A percentile compares a stretch with the other conserved stretches of the same genome.
phyloP scores from a whole-genome alignment of 2,888 invertebrate species.

The Mesodorylaimus sp. region DNA sequence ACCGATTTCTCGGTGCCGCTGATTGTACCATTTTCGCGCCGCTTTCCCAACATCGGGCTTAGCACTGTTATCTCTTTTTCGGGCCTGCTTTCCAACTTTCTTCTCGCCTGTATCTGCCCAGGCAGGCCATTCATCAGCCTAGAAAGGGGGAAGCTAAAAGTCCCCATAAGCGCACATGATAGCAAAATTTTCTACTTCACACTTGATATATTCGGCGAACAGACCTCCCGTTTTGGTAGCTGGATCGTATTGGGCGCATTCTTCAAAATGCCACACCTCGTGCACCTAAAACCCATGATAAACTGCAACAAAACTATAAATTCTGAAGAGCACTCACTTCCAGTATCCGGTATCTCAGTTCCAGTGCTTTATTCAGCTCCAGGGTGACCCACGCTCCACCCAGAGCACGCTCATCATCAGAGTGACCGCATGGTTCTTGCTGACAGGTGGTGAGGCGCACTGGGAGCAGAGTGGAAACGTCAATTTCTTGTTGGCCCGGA shows the following conservation, averaged over 20 bases:
- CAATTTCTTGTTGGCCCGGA: neutral
- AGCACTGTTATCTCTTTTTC: too few relatives aligned
- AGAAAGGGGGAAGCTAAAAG: too few relatives aligned
- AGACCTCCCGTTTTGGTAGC: too few relatives aligned
- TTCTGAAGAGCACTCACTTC: neutral
- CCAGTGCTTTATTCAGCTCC: conserved; percentile 18
- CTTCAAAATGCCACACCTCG: conserved; percentile 18
- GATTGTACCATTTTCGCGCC: too few relatives aligned
- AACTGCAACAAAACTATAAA: neutral
- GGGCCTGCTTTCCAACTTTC: too few relatives aligned
- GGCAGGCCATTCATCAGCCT: too few relatives aligned
- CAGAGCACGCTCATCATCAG: conserved; percentile 16
- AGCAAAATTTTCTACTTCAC: too few relatives aligned
- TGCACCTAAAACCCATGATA: neutral
- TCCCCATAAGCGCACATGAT: too few relatives aligned
- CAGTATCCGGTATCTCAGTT: conserved; percentile 16
- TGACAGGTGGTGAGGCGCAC: conserved; percentile 13
- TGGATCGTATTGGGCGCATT: conserved; percentile 4
- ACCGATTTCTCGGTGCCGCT: too few relatives aligned
- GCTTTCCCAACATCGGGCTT: too few relatives aligned
- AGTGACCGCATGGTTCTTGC: conserved; percentile 14
- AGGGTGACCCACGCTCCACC: conserved; percentile 20
- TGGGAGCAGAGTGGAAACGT: conserved; percentile 15
- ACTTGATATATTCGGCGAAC: too few relatives aligned
- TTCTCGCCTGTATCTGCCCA: too few relatives aligned